Base-by-base conservation (phyloP, 2,888 invertebrate species). In the Pandemis cinnamomeana region DNA sequence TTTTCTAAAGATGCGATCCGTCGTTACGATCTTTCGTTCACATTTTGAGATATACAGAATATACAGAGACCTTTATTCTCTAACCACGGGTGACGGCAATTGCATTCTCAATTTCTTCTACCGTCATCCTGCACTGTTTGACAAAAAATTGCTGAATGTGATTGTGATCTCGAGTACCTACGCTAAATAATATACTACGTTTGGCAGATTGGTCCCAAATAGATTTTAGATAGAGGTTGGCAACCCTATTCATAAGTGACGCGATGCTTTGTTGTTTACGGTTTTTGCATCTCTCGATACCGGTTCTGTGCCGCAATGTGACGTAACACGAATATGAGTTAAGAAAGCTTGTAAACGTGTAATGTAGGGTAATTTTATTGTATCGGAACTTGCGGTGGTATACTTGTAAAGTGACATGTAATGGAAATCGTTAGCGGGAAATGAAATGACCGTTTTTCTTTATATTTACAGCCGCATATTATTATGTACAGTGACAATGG, bases 281-380 rank as follows among this genome's bases (percentile, higher is more conserved):
- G 48, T 70, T 71, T 72, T 62, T 71, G 70, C 53, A 42, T 66
- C 60, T 46, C 55, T 60, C 41, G 61, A 53, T 66, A 67, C 62
- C 55, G 67, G 74, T 67, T 61, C 60, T 20, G 60, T 61, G 42
- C 69, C 61, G 70, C 60, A 48, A 60, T n/a, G 55, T 20, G 70
- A 15, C 4, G 71, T 70, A 74, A 74, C 64, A 10, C 55, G 13
- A 13, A 42, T 48, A 51, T 60, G 53, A 67, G 36, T 44, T 53
- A 74, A 74, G 70, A 74, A 74, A 74, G 74, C 74, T 67, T 71
- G 66, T 66, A 48, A 73, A 66, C 27, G n/a, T 53, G 70, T 73
- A 55, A 67, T 67, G 53, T 67, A 71, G 74, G 70, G 67, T 71
- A 74, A 74, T 71, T 70, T 74, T 73, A 70, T 53, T 74, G 74